Evolutionary conservation across 1,140 invertebrate genomes (phyloP).

Genomic region (Eumaeus atala): DNA sequence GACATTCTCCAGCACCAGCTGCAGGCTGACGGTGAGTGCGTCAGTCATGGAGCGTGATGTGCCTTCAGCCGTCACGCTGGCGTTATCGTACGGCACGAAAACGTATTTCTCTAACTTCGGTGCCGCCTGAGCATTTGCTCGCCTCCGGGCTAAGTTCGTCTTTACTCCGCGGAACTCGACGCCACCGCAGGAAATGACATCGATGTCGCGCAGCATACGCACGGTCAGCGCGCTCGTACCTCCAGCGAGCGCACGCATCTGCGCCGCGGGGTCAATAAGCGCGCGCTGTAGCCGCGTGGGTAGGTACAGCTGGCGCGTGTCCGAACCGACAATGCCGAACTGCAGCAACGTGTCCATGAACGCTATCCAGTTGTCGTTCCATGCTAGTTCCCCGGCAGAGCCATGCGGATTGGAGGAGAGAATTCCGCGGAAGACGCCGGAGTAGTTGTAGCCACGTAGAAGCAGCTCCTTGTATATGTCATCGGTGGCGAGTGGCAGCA

Average conservation of each 20-base stretch:
- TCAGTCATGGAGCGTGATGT: constrained; percentile 76
- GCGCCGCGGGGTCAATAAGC: constrained; percentile 86
- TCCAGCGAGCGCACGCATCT: constrained; percentile 72
- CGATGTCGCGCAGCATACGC: constrained; percentile 84
- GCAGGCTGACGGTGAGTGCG: constrained; percentile 79
- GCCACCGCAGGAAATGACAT: constrained; percentile 87
- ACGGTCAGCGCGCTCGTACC: constrained; percentile 79
- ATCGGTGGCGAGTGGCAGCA: constrained; percentile 77
- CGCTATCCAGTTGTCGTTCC: constrained; percentile 93
- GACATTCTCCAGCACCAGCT: constrained; percentile 88
- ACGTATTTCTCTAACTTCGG: constrained; percentile 89
- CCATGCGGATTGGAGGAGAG: constrained; percentile 80
- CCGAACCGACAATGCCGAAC: constrained; percentile 86
- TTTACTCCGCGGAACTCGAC: constrained; percentile 94
- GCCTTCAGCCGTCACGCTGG: constrained; percentile 72
- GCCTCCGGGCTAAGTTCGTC: constrained; percentile 89
- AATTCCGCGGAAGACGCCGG: constrained; percentile 90
- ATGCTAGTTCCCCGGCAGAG: constrained; percentile 80
- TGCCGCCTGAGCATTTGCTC: constrained; percentile 81
- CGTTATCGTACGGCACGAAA: constrained; percentile 86
- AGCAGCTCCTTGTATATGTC: constrained; percentile 96
- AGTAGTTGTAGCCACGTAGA: constrained; percentile 95
- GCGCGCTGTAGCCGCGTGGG: constrained; percentile 90
- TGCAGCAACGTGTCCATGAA: constrained; percentile 97
- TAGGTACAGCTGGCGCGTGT: constrained; percentile 85